These are phyloP conservation scores for Andrena camellia DNA, from an alignment of 2,888 invertebrate genomes.

Conservation along the genomic window DNA sequence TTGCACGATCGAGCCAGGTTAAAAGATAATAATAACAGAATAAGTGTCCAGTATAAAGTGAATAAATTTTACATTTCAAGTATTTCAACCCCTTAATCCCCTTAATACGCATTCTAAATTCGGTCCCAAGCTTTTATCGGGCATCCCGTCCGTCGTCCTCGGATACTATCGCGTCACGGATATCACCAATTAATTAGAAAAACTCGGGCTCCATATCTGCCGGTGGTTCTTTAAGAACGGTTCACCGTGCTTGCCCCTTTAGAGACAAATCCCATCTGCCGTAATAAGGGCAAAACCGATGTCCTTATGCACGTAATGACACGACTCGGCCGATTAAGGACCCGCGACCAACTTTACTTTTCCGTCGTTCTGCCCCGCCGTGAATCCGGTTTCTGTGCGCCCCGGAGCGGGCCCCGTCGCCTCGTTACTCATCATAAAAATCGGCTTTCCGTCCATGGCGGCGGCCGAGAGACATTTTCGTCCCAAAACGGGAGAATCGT, in stretches of 20 bases:
- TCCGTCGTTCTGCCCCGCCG: constrained; percentile 1
- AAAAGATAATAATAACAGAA: too few relatives aligned
- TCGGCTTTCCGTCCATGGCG: constrained; percentile 37
- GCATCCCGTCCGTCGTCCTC: too few relatives aligned
- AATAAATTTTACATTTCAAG: too few relatives aligned
- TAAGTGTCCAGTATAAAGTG: too few relatives aligned
- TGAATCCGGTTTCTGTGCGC: constrained; percentile 43
- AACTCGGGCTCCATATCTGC: background rate
- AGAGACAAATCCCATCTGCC: background rate
- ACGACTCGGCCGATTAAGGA: constrained; percentile 8
- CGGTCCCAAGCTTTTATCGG: too few relatives aligned
- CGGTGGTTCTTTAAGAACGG: too few relatives aligned
- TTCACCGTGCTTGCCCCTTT: too few relatives aligned
- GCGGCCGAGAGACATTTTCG: constrained; percentile 45
- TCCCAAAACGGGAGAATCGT: constrained; percentile 61
- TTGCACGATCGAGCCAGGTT: too few relatives aligned
- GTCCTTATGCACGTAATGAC: background rate
- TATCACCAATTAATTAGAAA: background rate
- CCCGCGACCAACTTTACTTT: constrained; percentile 12
- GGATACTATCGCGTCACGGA: constrained; percentile 12
- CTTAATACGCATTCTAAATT: too few relatives aligned
- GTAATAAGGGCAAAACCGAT: constrained; percentile 4
- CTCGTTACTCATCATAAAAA: constrained; percentile 35
- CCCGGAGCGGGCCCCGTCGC: constrained; percentile 1
- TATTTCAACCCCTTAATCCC: too few relatives aligned